Percentiles rank a stretch among this genome's conserved stretches.
phyloP scores from a whole-genome alignment of 1,140 invertebrate species.

The Solenopsis invicta region DNA sequence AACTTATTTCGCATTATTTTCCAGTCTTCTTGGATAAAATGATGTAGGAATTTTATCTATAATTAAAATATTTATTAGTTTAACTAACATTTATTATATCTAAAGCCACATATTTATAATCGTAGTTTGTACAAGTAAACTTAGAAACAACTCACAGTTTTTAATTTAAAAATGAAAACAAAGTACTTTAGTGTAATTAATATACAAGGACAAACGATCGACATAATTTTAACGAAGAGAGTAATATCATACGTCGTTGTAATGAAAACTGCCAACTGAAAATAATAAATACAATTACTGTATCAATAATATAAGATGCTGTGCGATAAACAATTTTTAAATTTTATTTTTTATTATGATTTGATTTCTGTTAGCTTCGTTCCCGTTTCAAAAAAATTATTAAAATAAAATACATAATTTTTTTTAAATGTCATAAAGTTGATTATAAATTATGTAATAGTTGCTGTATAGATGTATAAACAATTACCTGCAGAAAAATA shows the following conservation, averaged over 20 bases:
- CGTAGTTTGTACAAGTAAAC: background rate
- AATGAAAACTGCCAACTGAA: constrained; percentile 35
- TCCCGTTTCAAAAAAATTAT: background rate
- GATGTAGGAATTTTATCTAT: constrained; percentile 23
- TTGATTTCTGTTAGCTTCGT: too few species aligned
- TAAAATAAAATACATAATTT: constrained; percentile 10
- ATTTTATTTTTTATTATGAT: background rate
- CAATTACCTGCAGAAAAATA: constrained; percentile 22
- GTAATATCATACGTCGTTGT: background rate
- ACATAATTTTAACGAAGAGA: constrained; percentile 26
- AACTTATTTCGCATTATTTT: constrained; percentile 4
- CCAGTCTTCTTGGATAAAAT: constrained; percentile 39
- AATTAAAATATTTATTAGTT: background rate
- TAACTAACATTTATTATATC: background rate
- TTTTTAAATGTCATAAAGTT: background rate
- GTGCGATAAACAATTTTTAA: background rate
- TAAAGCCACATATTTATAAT: background rate
- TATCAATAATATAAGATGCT: background rate
- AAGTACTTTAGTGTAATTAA: background rate
- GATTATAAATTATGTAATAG: background rate
- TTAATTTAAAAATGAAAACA: constrained; percentile 21
- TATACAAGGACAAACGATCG: background rate
- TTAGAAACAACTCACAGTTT: constrained; percentile 13
- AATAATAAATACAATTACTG: background rate
- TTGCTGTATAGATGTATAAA: too few species aligned